Evolutionary conservation across 2,113 vertebrate genomes (phyloP), one percentile per base, ranked within the genome.

Genomic region (Pelodiscus sinensis): DNA sequence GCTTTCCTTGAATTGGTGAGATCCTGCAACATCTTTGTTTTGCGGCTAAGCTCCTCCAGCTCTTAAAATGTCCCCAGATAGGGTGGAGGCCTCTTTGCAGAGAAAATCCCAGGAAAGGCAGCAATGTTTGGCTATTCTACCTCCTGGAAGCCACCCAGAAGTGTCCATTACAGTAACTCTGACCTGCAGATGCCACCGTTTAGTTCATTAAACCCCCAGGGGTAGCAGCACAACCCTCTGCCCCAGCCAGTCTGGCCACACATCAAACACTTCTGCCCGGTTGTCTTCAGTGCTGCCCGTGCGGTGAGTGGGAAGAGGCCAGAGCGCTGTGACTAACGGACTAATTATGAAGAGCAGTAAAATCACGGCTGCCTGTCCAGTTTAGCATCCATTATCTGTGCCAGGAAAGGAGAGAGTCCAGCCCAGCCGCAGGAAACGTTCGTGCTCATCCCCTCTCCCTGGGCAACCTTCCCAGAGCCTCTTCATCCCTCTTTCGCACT

Each of bases 101-200:
- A 81, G 58, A 2, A 19, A 81, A 81, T 24, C 18, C 29, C 29
- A 5, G 52, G 16, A 3, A 15, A 44, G 82, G 44, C 54, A 7
- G 80, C 68, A 10, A 4, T 51, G 50, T 27, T 68, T 83, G 27
- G 62, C n/a, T 19, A 14, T 29, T 54, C 38, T 81, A 31, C 78
- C 71, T 79, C 62, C 81, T 50, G 56, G 83, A 54, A 1, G 22
- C 78, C 44, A 51, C 44, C 19, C 54, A 73, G 77, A 38, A n/a
- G 4, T 0, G 1, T 14, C 62, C 1, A 8, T 25, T 44, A 75
- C 22, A 14, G 38, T 86, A 75, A n/a, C 80, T 90, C 77, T 1
- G 4, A 27, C 35, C 65, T 1, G 0, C 44, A 13, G 0, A 1
- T 8, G 57, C 14, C 19, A n/a, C 1, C 0, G 31, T 79, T 25